Percentiles rank a stretch among this genome's conserved stretches.
phyloP scores from a whole-genome alignment of 2,888 invertebrate genomes.

The Conchocele bisecta region DNA sequence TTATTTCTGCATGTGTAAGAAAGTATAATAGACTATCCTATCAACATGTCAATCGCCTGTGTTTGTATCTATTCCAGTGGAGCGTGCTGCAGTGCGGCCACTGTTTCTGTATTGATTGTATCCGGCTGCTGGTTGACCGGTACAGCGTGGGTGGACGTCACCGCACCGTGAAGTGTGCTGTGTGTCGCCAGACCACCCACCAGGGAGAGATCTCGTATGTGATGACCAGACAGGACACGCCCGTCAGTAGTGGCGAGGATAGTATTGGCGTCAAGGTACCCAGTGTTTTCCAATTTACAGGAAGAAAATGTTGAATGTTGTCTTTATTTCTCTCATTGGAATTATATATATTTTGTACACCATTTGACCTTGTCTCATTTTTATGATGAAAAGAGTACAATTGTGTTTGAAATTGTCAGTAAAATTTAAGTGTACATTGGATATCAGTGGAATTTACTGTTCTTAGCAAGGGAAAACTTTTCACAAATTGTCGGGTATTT shows the following conservation, averaged over 20 bases:
- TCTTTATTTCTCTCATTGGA: too few relatives aligned
- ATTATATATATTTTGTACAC: too few relatives aligned
- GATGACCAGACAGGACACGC: constrained; percentile 71
- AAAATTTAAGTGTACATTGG: too few relatives aligned
- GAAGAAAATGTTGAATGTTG: too few relatives aligned
- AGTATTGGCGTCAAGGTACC: constrained; percentile 73
- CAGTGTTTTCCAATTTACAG: too few relatives aligned
- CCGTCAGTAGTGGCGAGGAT: constrained; percentile 68
- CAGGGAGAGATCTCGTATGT: constrained; percentile 83
- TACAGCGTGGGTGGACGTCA: constrained; percentile 69
- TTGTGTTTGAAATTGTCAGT: too few relatives aligned
- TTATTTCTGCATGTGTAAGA: too few relatives aligned
- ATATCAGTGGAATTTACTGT: too few relatives aligned
- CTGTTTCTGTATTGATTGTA: constrained; percentile 88
- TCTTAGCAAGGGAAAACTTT: too few relatives aligned
- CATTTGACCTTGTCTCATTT: neutral
- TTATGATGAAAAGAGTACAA: too few relatives aligned
- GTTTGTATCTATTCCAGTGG: constrained; percentile 84
- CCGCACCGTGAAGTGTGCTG: constrained; percentile 79
- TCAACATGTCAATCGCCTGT: neutral
- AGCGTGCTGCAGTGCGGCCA: constrained; percentile 90
- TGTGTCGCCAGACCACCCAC: constrained; percentile 76
- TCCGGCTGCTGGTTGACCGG: constrained; percentile 71
- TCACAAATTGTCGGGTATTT: too few relatives aligned
- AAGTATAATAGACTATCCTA: too few relatives aligned